Conservation (phyloP, 2,797 vertebrate species). For the Nothura maculosa region DNA sequence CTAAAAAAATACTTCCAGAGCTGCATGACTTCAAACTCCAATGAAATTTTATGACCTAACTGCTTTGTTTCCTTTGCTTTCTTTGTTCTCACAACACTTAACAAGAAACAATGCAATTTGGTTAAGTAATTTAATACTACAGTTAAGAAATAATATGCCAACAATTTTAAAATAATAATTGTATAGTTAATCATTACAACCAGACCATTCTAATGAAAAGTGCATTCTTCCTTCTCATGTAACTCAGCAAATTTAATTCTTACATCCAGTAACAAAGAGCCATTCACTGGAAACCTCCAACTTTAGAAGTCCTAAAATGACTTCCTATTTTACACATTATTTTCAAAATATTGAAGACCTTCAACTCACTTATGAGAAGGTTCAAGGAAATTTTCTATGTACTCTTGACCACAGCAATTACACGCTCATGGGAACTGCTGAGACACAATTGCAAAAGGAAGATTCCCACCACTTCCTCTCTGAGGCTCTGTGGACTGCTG, state of each 20-base stretch:
- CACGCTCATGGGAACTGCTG: not conserved
- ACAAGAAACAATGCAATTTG: not conserved
- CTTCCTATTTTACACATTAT: not conserved
- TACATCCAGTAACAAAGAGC: not conserved
- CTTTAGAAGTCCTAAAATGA: not conserved
- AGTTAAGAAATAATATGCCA: not conserved
- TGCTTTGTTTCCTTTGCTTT: not conserved
- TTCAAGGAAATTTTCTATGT: not conserved
- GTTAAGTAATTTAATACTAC: not conserved
- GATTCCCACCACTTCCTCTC: not conserved
- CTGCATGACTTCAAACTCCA: not conserved
- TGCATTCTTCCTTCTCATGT: not conserved
- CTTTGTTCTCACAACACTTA: not conserved
- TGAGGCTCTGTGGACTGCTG: not conserved
- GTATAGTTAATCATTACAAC: not conserved
- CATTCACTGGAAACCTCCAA: not conserved
- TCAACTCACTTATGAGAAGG: not conserved
- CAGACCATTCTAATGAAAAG: not conserved
- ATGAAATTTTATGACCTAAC: not conserved
- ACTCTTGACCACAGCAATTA: not conserved
- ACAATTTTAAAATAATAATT: not conserved
- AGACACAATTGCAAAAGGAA: not conserved
- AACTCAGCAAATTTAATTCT: not conserved
- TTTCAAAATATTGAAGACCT: not conserved
- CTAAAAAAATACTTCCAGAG: constrained; percentile 17